Base-by-base conservation (phyloP, 1,140 invertebrate genomes). In the Drosophila repletoides region DNA sequence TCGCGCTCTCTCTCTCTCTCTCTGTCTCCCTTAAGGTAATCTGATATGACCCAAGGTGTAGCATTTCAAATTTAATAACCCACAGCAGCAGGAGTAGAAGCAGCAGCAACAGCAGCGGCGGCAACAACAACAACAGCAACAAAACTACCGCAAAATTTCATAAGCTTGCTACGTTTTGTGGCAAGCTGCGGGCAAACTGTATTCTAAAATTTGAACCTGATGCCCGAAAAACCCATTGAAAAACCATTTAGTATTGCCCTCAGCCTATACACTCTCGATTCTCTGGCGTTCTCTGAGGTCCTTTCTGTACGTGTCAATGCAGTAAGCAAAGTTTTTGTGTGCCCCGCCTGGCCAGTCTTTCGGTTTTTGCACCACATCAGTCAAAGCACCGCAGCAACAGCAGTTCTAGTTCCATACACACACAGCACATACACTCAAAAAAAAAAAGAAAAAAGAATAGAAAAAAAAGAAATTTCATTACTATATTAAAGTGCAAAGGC, bases 11-110 rank as follows among this genome's bases (percentile, higher is more conserved):
- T n/a, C n/a, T n/a, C n/a, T n/a, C n/a, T n/a, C n/a, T n/a, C n/a
- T n/a, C n/a, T n/a, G n/a, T n/a, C n/a, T n/a, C n/a, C n/a, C 43
- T 43, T 21, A 14, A 61, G 70, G 80, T 80, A 86, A 84, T 86
- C 79, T 83, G 79, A 84, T 84, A 84, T 41, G 65, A 52, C 33
- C 64, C 56, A 79, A 84, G 79, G 79, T 86, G 79, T 84, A 84
- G 79, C 80, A 84, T 84, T 86, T 84, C 80, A 86, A 86, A 84
- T 84, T 84, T 84, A 84, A 84, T 84, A 84, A 84, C 75, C 77
- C 75, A 76, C 70, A 59, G 63, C 75, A 51, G 41, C 48, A 55
- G 28, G 12, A 52, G 49, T 22, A 40, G 31, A 19, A 41, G 45
- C 45, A 60, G 60, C 21, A 51, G 51, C 65, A 67, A 38, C 17